Percentiles rank a stretch among this genome's conserved stretches.
phyloP scores from a whole-genome alignment of 92 coral and sea anemone genomes.

The Blastomussa wellsi region DNA sequence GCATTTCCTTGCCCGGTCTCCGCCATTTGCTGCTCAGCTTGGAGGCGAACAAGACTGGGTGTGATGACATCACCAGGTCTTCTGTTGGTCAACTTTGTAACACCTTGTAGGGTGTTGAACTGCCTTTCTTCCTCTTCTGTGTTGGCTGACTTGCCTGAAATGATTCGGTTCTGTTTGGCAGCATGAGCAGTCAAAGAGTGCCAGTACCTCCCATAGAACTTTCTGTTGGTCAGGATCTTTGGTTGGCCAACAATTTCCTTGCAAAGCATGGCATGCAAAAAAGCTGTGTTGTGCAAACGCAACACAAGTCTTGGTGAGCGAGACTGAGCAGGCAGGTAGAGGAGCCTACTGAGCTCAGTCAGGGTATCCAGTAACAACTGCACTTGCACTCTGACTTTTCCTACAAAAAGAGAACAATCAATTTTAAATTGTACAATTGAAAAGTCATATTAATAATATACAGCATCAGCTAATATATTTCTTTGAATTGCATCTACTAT shows the following conservation, averaged over 20 bases:
- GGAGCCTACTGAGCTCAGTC: constrained; percentile 50
- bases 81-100: constrained; percentile 37
- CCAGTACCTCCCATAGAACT: constrained; percentile 48
- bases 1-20: constrained; percentile 29
- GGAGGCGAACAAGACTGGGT: constrained; percentile 43
- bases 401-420: constrained; percentile 6
- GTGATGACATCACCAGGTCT: constrained; percentile 49
- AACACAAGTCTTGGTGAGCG: constrained; percentile 50
- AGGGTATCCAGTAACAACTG: constrained; percentile 56
- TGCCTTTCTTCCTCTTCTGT: constrained; percentile 49
- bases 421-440: no score
- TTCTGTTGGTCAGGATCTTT: constrained; percentile 28
- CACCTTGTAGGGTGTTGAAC: constrained; percentile 9
- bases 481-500: no score
- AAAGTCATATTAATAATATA: no score
- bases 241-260: constrained; percentile 44
- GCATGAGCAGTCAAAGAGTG: constrained; percentile 38
- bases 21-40: constrained; percentile 28
- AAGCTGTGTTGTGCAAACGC: constrained; percentile 46
- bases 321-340: constrained; percentile 35
- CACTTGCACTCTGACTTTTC: constrained; percentile 46
- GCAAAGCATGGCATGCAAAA: constrained; percentile 51
- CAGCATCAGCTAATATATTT: no score
- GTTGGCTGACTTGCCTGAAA: constrained; percentile 42
- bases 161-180: constrained; percentile 27